Percentiles rank a stretch among this genome's conserved stretches.
Evolutionary conservation across 2,888 invertebrate genomes (phyloP).

Genomic region (Ophioninae sp.): DNA sequence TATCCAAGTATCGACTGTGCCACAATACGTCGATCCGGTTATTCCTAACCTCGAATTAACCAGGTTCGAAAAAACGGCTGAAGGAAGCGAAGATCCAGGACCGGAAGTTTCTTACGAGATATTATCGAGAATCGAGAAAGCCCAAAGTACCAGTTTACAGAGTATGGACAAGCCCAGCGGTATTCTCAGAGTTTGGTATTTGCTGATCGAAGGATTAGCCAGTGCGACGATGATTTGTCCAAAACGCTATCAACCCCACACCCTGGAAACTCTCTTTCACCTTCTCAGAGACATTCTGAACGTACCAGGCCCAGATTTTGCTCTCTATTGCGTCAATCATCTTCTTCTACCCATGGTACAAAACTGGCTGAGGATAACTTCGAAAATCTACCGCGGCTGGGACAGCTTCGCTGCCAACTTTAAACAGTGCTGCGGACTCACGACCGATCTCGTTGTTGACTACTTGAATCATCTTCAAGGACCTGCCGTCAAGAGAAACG

Average conservation of each 20-base stretch:
- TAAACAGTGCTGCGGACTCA: conserved; percentile 96
- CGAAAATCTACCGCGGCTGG: conserved; percentile 88
- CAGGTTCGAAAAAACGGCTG: conserved; percentile 84
- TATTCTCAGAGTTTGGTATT: conserved; percentile 94
- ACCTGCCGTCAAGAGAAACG: conserved; percentile 73
- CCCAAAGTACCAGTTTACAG: conserved; percentile 83
- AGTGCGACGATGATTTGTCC: conserved; percentile 92
- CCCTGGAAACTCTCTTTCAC: conserved; percentile 93
- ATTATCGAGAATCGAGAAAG: conserved; percentile 82
- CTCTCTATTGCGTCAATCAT: conserved; percentile 95
- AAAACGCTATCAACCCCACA: conserved; percentile 89
- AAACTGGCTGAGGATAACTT: conserved; percentile 91
- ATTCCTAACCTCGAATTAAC: conserved; percentile 89
- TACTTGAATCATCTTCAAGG: conserved; percentile 89
- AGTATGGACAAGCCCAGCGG: conserved; percentile 90
- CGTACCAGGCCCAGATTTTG: conserved; percentile 94
- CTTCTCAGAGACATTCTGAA: conserved; percentile 89
- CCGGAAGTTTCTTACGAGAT: conserved; percentile 86
- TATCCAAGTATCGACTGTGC: conserved; percentile 89
- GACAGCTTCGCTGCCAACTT: conserved; percentile 93
- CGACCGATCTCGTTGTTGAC: conserved; percentile 94
- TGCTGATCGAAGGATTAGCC: conserved; percentile 92
- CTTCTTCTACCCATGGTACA: conserved; percentile 95
- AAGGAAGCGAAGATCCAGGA: conserved; percentile 86
- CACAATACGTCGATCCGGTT: conserved; percentile 92